Evolutionary conservation across 1,140 invertebrate genomes (phyloP).

Genomic region (Drosophila watanabei): DNA sequence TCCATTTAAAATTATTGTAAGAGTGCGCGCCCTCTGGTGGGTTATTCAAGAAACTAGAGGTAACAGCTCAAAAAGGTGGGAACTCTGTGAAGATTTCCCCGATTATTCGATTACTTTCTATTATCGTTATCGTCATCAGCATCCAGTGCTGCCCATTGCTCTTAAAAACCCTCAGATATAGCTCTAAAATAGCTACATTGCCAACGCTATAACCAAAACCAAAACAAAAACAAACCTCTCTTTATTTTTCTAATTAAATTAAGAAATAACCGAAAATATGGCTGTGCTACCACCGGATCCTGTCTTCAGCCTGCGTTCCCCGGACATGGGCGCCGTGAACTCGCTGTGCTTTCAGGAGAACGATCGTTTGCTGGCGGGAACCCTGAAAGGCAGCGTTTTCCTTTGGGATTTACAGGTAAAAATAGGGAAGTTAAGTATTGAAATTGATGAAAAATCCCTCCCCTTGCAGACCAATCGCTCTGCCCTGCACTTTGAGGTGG

Average conservation of each 20-base stretch:
- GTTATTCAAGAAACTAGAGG: neutral
- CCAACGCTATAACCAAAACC: neutral
- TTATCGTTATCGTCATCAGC: neutral
- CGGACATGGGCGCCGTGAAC: slow-evolving; percentile 89
- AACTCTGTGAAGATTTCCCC: neutral
- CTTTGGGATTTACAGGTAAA: slow-evolving; percentile 90
- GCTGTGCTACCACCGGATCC: slow-evolving; percentile 88
- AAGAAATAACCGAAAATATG: slow-evolving; percentile 73
- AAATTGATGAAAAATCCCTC: no score
- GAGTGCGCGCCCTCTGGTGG: neutral
- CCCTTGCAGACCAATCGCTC: slow-evolving; percentile 76
- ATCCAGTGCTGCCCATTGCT: no score
- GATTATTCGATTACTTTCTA: no score
- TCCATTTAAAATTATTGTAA: no score
- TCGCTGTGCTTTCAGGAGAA: slow-evolving; percentile 88
- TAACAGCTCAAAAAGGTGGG: neutral
- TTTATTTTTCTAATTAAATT: slow-evolving; percentile 30
- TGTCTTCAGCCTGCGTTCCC: slow-evolving; percentile 88
- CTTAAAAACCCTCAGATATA: no score
- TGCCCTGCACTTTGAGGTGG: slow-evolving; percentile 74
- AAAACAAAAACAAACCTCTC: slow-evolving; percentile 32
- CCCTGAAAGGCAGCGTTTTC: slow-evolving; percentile 89
- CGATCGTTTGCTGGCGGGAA: slow-evolving; percentile 89
- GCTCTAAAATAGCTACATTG: no score
- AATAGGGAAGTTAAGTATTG: neutral